Evolutionary conservation across 2,888 invertebrate genomes (phyloP), one percentile per base, ranked within the genome.

Genomic region (Hirtodrosophila confusa): DNA sequence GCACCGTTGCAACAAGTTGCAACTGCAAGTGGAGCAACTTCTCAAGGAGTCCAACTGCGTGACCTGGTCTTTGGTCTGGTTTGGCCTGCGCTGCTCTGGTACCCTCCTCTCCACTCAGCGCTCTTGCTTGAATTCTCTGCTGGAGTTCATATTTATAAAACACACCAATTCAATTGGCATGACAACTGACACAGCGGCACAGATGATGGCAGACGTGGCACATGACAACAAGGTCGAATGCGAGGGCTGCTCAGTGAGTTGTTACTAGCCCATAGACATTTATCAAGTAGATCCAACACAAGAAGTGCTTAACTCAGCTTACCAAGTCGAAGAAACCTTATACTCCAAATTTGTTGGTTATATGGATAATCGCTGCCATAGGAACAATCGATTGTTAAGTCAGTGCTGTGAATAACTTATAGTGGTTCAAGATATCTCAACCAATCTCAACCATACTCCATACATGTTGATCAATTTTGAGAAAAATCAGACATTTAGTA

Each of bases 1-100:
- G 77, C 61, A 83, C 87, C 87, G 80, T 80, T 86, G 77, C 85
- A 86, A 73, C 87, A 36, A 80, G 78, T 80, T 80, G 67, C 65
- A 61, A 63, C 54, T 48, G 63, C 78, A 84, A 73, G 80, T 86
- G 61, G 80, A 84, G 80, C 87, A 80, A 49, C 67, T 41, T 31
- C 49, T 45, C 68, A 74, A 85, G 83, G 68, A 86, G 75, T 82
- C 69, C 60, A 56, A 53, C 57, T 40, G 40, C 24, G 10, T 56
- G 24, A 55, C 33, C 33, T 44, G 43, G 17, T 58, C 66, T 62
- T 33, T 23, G 44, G 8, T 48, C 64, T 63, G 64, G 41, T 62
- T 57, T 66, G 51, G 66, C 36, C 50, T 17, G 31, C 4, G 1
- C 27, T 12, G 55, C 43, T 41, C 12, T 29, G 33, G 9, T 44